Conservation (phyloP, 1,140 invertebrate species). For the Metopolophium dirhodum region DNA sequence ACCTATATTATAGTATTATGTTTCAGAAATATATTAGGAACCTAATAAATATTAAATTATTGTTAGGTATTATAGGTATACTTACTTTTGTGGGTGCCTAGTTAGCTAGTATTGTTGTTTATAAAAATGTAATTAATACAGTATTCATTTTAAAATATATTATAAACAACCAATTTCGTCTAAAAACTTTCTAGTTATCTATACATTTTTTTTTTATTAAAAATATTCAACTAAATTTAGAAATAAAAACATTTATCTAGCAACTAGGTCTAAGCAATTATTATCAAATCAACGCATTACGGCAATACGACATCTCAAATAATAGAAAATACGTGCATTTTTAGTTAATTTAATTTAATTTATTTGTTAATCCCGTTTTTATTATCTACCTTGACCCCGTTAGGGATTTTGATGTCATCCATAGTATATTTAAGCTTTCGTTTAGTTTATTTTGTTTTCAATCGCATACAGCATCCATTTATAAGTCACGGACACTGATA, state of each 20-base stretch:
- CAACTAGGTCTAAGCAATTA: not conserved
- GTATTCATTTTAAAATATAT: no score
- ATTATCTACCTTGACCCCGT: constrained; percentile 13
- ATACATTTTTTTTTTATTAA: no score
- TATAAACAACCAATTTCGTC: not conserved
- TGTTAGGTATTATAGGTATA: no score
- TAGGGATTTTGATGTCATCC: not conserved
- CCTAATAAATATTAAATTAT: no score
- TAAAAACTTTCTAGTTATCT: not conserved
- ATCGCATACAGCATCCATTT: not conserved
- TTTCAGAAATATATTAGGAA: no score
- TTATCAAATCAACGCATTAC: not conserved
- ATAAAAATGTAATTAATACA: no score
- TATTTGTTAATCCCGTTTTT: not conserved
- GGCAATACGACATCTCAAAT: not conserved
- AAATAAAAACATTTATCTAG: not conserved
- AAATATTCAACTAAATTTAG: no score
- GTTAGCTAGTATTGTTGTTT: no score
- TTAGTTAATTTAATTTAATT: no score
- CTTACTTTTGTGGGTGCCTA: no score
- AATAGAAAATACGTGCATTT: not conserved
- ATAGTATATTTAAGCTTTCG: not conserved
- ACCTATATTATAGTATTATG: no score
- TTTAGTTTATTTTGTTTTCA: not conserved
- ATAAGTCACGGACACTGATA: constrained; percentile 28